Evolutionary conservation across 2,888 invertebrate genomes (phyloP), one percentile per base, ranked within the genome.

Genomic region (Dynastes grantii): DNA sequence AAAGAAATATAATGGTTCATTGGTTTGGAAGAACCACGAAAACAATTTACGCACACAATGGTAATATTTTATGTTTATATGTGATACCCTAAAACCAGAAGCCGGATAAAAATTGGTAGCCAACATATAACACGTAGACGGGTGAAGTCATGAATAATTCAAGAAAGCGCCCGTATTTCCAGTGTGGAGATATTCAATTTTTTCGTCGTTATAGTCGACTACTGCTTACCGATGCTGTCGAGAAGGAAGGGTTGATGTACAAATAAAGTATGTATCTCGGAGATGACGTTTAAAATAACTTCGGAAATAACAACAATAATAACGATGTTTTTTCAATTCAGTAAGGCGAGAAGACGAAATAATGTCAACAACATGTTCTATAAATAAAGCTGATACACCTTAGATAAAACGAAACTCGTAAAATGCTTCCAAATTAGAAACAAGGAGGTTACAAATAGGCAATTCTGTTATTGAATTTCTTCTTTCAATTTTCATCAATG

Each of bases 101-200:
- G 80, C 81, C 79, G 81, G 80, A 81, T 80, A 77, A 76, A 81
- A 81, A 80, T 80, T 80, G 81, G 81, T 81, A 81, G 81, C 80
- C 76, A 79, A 79, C 81, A 79, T 81, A 81, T 79, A 81, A 80
- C 81, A 80, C 82, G 81, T 79, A 82, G 79, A 80, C 82, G 80
- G 80, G 79, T 78, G 80, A 79, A 81, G 77, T 83, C 79, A 84
- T 84, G 83, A 84, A 84, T 84, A 80, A 84, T 84, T 84, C 84
- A 84, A 61, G 45, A 83, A 32, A 65, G 37, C 76, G 79, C 58
- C 16, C 80, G 79, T 80, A 78, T 81, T 80, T 82, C 79, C 81
- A 81, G 79, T 80, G 81, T 80, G 76, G 79, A 76, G 81, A 83
- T 82, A 84, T 83, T 80, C 81, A 83, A 82, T 83, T 84, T 84